Percentiles rank a stretch among this genome's conserved stretches.
Conservation (phyloP, 37 sponge, comb jelly and placozoan species). For the Mnemiopsis leidyi region DNA sequence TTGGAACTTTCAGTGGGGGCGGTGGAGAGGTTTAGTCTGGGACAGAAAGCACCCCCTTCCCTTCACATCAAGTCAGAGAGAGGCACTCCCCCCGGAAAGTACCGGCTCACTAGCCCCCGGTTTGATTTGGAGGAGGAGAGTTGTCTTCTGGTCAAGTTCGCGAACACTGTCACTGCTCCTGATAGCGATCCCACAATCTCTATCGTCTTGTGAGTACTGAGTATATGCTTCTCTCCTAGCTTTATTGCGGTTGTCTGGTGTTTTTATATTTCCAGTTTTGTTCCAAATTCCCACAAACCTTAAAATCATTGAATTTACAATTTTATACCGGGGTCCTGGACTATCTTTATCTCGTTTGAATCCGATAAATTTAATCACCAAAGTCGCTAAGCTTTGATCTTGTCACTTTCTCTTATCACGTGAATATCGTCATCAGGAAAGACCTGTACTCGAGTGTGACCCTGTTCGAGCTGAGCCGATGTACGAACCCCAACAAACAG, state of each 20-base stretch:
- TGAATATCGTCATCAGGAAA: neutral
- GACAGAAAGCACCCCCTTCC: neutral
- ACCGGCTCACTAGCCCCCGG: neutral
- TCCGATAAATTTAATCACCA: too few species aligned
- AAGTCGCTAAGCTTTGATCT: too few species aligned
- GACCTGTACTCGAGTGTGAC: neutral
- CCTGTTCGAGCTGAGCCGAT: neutral
- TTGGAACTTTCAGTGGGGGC: neutral
- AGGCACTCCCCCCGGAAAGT: constrained; percentile 7
- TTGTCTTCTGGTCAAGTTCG: neutral
- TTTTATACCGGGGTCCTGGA: too few species aligned
- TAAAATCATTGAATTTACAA: too few species aligned
- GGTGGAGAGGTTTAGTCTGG: neutral
- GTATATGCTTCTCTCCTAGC: too few species aligned
- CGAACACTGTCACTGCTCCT: constrained; percentile 23
- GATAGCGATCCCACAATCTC: neutral
- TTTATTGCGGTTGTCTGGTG: too few species aligned
- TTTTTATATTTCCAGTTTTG: too few species aligned
- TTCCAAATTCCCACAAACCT: too few species aligned
- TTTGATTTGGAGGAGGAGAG: neutral
- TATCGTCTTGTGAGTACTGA: neutral
- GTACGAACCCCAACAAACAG: neutral
- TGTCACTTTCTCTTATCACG: too few species aligned
- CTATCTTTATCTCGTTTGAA: too few species aligned
- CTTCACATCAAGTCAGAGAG: neutral